Evolutionary conservation across 1,140 invertebrate genomes (phyloP).

Genomic region (Melipona quadrifasciata): DNA sequence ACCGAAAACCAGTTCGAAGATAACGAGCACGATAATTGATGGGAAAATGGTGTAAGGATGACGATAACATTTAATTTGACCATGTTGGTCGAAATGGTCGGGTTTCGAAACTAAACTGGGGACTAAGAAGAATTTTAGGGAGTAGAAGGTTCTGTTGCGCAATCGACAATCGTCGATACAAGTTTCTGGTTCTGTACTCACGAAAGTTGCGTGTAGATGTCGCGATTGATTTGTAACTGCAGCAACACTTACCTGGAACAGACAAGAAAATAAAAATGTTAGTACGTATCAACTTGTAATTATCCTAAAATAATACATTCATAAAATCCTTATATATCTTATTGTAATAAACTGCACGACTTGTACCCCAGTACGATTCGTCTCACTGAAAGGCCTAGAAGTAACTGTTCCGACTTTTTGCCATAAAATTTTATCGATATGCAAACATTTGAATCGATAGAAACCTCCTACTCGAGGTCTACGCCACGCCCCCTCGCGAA

Average conservation of each 20-base stretch:
- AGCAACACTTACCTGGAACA: slow-evolving; percentile 38
- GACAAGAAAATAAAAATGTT: neutral
- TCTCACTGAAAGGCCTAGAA: too few species aligned
- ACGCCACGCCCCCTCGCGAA: too few species aligned
- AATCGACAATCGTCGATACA: neutral
- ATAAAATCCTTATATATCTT: too few species aligned
- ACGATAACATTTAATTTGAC: neutral
- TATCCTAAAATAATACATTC: too few species aligned
- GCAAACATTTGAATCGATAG: too few species aligned
- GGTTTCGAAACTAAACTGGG: neutral
- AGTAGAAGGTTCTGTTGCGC: neutral
- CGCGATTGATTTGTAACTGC: too few species aligned
- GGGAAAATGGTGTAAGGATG: neutral
- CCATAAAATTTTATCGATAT: too few species aligned
- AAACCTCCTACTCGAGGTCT: too few species aligned
- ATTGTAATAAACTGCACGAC: too few species aligned
- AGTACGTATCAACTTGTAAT: neutral
- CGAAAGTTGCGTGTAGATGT: neutral
- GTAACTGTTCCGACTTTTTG: too few species aligned
- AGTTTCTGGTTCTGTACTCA: slow-evolving; percentile 24
- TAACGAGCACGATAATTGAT: neutral
- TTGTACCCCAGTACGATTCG: too few species aligned
- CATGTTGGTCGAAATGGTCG: neutral
- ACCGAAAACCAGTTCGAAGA: neutral
- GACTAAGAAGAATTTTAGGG: neutral